Conservation (phyloP, 2,797 vertebrate genomes). For the Pithecia hirsuta region DNA sequence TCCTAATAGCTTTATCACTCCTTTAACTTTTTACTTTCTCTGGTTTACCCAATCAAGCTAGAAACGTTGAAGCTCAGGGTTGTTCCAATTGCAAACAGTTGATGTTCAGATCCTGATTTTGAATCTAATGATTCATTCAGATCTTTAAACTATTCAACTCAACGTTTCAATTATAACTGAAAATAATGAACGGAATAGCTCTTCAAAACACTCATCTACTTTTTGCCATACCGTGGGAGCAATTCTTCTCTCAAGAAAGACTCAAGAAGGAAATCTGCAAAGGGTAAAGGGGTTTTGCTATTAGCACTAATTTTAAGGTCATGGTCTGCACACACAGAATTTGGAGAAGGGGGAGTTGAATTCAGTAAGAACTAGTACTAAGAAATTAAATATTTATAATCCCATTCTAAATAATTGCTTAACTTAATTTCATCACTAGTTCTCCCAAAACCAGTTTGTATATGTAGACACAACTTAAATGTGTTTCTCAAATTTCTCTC, state of each 20-base stretch:
- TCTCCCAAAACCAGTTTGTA: neutral
- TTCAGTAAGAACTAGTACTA: neutral
- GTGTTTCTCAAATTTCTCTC: neutral
- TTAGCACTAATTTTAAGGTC: slow-evolving; percentile 19
- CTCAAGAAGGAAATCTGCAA: neutral
- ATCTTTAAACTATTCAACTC: slow-evolving; percentile 45
- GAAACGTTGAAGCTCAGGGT: neutral
- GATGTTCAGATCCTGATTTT: neutral
- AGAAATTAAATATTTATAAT: neutral
- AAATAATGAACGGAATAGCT: slow-evolving; percentile 42
- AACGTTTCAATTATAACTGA: slow-evolving; percentile 19
- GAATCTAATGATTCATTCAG: neutral
- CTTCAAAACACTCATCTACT: slow-evolving; percentile 1
- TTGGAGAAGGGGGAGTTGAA: neutral
- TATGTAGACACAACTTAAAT: neutral
- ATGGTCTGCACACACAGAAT: neutral
- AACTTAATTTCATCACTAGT: neutral
- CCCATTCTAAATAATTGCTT: neutral
- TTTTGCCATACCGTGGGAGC: neutral
- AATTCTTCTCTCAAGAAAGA: neutral
- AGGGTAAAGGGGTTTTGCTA: neutral
- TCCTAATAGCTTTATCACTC: neutral
- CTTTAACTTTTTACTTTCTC: neutral
- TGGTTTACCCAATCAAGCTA: neutral
- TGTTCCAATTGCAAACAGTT: neutral